phyloP scores from a whole-genome alignment of 2,888 invertebrate genomes.

The Drosophila lacicola region DNA sequence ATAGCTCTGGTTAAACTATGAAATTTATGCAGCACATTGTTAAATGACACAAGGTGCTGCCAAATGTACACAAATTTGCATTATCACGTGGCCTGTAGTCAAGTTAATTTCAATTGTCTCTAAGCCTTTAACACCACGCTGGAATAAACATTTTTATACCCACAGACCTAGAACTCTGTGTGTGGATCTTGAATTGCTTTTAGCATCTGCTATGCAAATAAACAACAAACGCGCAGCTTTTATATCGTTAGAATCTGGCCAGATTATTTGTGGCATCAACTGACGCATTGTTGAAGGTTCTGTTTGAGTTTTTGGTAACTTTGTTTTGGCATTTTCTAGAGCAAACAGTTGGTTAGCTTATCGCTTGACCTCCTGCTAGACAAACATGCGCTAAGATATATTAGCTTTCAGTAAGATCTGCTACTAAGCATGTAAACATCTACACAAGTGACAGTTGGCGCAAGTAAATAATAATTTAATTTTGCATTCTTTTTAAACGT shows the following conservation, averaged over 20 bases:
- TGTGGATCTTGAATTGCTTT: neutral
- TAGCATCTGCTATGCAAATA: slow-evolving; percentile 30
- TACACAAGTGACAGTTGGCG: neutral
- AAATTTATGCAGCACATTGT: slow-evolving; percentile 42
- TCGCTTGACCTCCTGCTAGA: slow-evolving; percentile 51
- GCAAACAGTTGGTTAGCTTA: slow-evolving; percentile 47
- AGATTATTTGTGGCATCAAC: slow-evolving; percentile 39
- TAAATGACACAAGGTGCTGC: slow-evolving; percentile 50
- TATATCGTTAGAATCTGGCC: slow-evolving; percentile 5
- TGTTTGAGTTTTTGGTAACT: slow-evolving; percentile 6
- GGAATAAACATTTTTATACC: neutral
- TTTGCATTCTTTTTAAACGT: neutral
- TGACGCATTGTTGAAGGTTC: slow-evolving; percentile 38
- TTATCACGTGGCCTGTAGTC: slow-evolving; percentile 25
- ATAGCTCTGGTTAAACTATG: slow-evolving; percentile 19
- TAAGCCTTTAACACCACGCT: slow-evolving; percentile 18
- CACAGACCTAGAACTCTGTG: neutral
- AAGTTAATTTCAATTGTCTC: slow-evolving; percentile 29
- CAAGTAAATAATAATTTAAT: neutral
- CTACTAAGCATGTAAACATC: too few relatives aligned
- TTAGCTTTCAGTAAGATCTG: neutral
- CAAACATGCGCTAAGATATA: slow-evolving; percentile 60
- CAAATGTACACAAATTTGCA: slow-evolving; percentile 39
- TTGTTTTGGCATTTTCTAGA: slow-evolving; percentile 33
- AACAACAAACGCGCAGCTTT: slow-evolving; percentile 17